A percentile compares a stretch with the other conserved stretches of the same genome.
phyloP scores from a whole-genome alignment of 35 echinoderm and acorn worm genomes.

The Heliocidaris erythrogramma region DNA sequence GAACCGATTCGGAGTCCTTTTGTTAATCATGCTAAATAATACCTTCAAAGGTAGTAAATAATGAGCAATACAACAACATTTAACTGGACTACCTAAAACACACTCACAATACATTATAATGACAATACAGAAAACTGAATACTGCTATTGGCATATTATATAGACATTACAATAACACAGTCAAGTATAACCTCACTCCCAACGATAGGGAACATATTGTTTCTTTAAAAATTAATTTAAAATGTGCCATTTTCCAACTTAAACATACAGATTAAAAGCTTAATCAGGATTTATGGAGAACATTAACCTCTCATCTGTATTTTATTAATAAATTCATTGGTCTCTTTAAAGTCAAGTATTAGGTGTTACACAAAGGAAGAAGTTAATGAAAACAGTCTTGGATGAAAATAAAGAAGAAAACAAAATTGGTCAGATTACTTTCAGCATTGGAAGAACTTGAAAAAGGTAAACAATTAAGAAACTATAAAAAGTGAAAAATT shows the following conservation, averaged over 20 bases:
- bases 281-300: background rate
- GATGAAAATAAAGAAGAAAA: no score
- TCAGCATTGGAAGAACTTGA: no score
- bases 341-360: no score
- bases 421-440: no score
- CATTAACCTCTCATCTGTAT: background rate
- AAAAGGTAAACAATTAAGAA: no score
- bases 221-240: background rate
- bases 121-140: background rate
- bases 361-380: no score
- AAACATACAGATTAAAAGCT: background rate
- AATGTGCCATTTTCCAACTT: background rate
- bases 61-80: background rate
- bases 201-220: background rate
- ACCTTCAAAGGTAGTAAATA: no score
- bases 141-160: background rate
- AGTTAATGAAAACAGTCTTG: no score
- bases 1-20: background rate
- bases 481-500: no score
- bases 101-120: background rate
- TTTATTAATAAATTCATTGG: background rate
- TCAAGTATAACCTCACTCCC: background rate
- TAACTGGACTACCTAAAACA: background rate
- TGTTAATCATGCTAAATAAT: background rate
- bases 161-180: background rate